Conservation (phyloP, 2,797 vertebrate species). For the Smutsia gigantea region DNA sequence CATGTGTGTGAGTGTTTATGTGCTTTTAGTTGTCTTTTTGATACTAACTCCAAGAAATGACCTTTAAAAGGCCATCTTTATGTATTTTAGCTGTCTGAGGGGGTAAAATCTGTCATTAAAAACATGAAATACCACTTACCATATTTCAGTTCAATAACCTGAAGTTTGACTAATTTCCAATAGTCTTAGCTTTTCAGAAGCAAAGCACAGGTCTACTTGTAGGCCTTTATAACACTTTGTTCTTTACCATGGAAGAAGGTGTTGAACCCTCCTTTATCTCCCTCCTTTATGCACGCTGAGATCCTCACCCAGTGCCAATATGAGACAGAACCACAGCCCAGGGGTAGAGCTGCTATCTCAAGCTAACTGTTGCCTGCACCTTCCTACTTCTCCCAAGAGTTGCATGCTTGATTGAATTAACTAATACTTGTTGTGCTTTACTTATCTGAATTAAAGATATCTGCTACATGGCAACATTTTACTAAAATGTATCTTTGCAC, state of each 20-base stretch:
- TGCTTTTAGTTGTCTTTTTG: not conserved
- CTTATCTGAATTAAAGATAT: conserved; percentile 82
- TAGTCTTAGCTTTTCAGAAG: conserved; percentile 30
- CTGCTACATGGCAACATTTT: conserved; percentile 75
- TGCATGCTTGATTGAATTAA: conserved; percentile 83
- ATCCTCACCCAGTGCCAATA: conserved; percentile 62
- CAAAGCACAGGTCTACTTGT: not conserved
- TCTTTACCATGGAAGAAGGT: conserved; percentile 40
- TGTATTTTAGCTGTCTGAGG: conserved; percentile 18
- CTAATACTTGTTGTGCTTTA: conserved; percentile 82
- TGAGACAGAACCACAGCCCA: conserved; percentile 64
- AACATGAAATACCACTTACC: not conserved
- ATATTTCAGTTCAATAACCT: not conserved
- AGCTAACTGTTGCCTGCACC: conserved; percentile 66
- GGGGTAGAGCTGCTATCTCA: conserved; percentile 77
- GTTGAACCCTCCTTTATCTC: conserved; percentile 50
- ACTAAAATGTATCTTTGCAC: conserved; percentile 57
- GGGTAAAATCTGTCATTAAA: not conserved
- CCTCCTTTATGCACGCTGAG: conserved; percentile 1
- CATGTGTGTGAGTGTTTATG: not conserved
- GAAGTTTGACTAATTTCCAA: conserved; percentile 43
- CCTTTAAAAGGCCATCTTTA: not conserved
- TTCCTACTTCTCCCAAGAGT: conserved; percentile 72
- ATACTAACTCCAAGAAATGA: not conserved
- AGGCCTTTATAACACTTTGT: not conserved